phyloP scores from a whole-genome alignment of 1,140 invertebrate genomes.

The Brevipalpus yothersi region DNA sequence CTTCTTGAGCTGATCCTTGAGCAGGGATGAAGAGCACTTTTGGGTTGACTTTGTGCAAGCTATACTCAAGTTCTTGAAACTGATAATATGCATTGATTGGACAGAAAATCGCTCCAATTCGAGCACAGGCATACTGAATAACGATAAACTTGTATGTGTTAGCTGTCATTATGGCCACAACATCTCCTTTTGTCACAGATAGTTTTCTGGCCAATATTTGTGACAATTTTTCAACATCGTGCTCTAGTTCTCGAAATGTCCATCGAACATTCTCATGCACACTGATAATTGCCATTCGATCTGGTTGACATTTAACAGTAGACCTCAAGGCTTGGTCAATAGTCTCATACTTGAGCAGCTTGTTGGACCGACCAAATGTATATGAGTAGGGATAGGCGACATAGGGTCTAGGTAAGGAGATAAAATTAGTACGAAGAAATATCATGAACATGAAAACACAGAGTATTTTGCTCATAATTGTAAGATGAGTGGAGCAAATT shows the following conservation, averaged over 20 bases:
- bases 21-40: neutral
- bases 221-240: constrained; percentile 5
- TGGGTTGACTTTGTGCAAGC: neutral
- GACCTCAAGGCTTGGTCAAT: neutral
- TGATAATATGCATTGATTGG: neutral
- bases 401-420: neutral
- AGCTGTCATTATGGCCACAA: constrained; percentile 65
- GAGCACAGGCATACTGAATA: constrained; percentile 43
- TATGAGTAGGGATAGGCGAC: neutral
- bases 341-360: neutral
- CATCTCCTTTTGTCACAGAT: constrained; percentile 35
- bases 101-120: constrained; percentile 31
- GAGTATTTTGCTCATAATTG: no score
- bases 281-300: neutral
- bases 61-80: neutral
- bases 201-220: constrained; percentile 1
- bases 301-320: neutral
- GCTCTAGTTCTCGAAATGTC: constrained; percentile 6
- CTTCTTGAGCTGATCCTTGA: neutral
- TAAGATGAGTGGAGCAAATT: no score
- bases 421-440: no score
- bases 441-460: no score
- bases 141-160: constrained; percentile 62
- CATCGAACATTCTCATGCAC: constrained; percentile 4
- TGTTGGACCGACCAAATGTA: neutral